Evolutionary conservation across 2,888 invertebrate genomes (phyloP).

Genomic region (Rhingia campestris): DNA sequence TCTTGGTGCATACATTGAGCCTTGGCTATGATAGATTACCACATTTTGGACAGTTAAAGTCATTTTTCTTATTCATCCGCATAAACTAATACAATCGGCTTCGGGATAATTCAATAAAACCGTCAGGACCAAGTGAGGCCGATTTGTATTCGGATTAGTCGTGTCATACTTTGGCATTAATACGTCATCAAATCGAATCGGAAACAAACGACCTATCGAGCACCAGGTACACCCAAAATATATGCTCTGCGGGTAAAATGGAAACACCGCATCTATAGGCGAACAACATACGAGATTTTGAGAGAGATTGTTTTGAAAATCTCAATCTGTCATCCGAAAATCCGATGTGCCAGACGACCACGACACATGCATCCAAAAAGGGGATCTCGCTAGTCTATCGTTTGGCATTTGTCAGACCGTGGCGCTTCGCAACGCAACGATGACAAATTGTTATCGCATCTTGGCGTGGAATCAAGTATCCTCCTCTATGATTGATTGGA

Average conservation of each 20-base stretch:
- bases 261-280: constrained; percentile 12
- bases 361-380: constrained; percentile 22
- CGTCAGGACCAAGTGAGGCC: constrained; percentile 64
- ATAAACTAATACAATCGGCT: constrained; percentile 37
- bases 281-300: constrained; percentile 4
- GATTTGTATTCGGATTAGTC: constrained; percentile 66
- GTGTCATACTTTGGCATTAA: constrained; percentile 20
- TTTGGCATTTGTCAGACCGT: constrained; percentile 66
- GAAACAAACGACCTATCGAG: constrained; percentile 21
- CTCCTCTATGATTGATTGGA: constrained; percentile 70
- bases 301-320: constrained; percentile 37
- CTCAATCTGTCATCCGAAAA: constrained; percentile 56
- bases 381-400: constrained; percentile 49
- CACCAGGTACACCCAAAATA: constrained; percentile 12
- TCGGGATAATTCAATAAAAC: constrained; percentile 66
- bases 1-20: constrained; percentile 56
- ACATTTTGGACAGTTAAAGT: constrained; percentile 13
- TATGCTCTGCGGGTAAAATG: constrained; percentile 10
- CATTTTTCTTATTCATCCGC: constrained; percentile 52
- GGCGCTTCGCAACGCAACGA: constrained; percentile 58
- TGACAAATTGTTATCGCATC: constrained; percentile 72
- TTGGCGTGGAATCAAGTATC: constrained; percentile 69
- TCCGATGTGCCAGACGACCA: constrained; percentile 9
- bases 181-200: constrained; percentile 43
- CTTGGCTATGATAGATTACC: constrained; percentile 61